These are phyloP conservation scores for Miniopterus natalensis DNA, from an alignment of 2,113 vertebrate species.

Conservation along the genomic window DNA sequence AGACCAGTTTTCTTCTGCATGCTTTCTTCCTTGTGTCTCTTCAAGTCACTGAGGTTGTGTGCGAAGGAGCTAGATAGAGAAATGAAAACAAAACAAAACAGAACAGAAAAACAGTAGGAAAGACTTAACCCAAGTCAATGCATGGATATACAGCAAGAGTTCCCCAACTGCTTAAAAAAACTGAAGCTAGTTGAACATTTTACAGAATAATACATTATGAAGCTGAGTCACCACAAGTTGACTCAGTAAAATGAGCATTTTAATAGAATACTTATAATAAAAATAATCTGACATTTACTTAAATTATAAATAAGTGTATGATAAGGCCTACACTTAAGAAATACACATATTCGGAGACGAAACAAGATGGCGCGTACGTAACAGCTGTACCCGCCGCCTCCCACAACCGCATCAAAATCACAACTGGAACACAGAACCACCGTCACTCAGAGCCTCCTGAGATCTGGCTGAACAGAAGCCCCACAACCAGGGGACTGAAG, in stretches of 20 bases:
- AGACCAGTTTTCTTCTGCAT: constrained; percentile 31
- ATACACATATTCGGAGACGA: background rate
- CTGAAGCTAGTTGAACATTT: constrained; percentile 35
- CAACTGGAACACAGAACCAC: too few relatives aligned
- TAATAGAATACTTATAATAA: constrained; percentile 18
- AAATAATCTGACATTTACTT: constrained; percentile 51
- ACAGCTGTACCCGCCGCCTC: too few relatives aligned
- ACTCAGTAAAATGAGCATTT: constrained; percentile 48
- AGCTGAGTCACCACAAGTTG: background rate
- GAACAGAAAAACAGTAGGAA: background rate
- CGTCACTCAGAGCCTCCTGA: too few relatives aligned
- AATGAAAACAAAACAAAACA: background rate
- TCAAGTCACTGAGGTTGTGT: background rate
- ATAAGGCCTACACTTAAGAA: background rate
- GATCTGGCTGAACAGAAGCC: too few relatives aligned
- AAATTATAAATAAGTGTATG: background rate
- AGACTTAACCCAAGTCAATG: background rate
- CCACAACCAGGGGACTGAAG: too few relatives aligned
- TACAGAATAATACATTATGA: background rate
- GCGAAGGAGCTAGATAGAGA: background rate
- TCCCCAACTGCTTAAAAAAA: background rate
- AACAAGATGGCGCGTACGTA: too few relatives aligned
- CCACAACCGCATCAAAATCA: too few relatives aligned
- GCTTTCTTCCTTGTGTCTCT: background rate
- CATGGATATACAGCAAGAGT: background rate